Percentiles rank a stretch among this genome's conserved stretches.
phyloP scores from a whole-genome alignment of 2,888 invertebrate species.

The Athripsodes cinereus region DNA sequence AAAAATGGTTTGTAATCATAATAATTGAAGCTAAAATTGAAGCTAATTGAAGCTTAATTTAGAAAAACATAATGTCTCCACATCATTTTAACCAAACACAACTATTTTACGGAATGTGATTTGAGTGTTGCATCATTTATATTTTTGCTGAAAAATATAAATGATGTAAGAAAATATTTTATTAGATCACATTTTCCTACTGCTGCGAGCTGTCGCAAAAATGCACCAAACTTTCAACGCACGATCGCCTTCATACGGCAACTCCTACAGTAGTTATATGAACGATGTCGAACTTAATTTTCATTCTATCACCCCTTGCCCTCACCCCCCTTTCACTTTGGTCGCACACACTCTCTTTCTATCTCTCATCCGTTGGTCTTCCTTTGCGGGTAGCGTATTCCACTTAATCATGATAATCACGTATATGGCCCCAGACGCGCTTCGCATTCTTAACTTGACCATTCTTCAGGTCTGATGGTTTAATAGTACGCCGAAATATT shows the following conservation, averaged over 20 bases:
- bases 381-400: neutral
- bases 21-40: no score
- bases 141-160: no score
- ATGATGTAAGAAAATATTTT: no score
- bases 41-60: no score
- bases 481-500: neutral
- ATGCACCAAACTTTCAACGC: neutral
- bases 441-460: neutral
- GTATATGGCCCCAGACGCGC: slow-evolving; percentile 6
- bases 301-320: neutral
- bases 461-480: neutral
- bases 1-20: no score
- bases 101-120: no score
- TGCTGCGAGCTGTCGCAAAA: neutral
- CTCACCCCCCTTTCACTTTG: no score
- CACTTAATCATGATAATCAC: slow-evolving; percentile 11
- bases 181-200: no score
- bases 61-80: no score
- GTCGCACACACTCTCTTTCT: neutral
- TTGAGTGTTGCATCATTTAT: no score
- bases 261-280: neutral
- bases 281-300: neutral
- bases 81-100: no score
- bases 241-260: slow-evolving; percentile 1
- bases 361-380: no score